A percentile compares a stretch with the other conserved stretches of the same genome.
These are phyloP conservation scores for Leptinotarsa juncta DNA, from an alignment of 2,888 invertebrate genomes.

Conservation along the genomic window DNA sequence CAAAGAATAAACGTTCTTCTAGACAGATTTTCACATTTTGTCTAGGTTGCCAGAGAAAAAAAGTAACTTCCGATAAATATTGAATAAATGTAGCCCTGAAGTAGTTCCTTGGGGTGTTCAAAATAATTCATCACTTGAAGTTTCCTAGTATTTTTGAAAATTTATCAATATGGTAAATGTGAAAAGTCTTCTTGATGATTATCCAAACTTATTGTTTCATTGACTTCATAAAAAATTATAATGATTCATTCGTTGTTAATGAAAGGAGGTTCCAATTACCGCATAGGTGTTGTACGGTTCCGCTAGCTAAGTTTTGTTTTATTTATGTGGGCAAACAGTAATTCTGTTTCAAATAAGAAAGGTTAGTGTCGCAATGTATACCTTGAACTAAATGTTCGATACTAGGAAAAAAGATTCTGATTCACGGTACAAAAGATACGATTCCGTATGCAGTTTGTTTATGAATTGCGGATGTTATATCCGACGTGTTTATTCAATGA, in stretches of 20 bases:
- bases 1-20: too few species aligned
- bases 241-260: neutral
- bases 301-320: neutral
- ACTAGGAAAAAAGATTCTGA: neutral
- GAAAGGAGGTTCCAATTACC: neutral
- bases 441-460: neutral
- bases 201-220: too few species aligned
- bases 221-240: neutral
- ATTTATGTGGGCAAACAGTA: neutral
- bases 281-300: neutral
- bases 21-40: too few species aligned
- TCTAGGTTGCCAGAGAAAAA: too few species aligned
- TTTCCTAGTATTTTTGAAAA: too few species aligned
- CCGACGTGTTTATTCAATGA: neutral
- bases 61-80: too few species aligned
- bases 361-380: constrained; percentile 6
- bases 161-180: too few species aligned
- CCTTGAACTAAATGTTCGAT: constrained; percentile 10
- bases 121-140: too few species aligned
- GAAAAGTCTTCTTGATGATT: too few species aligned
- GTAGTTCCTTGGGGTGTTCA: too few species aligned
- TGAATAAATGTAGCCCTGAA: too few species aligned
- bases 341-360: neutral
- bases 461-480: neutral
- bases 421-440: constrained; percentile 3